A percentile compares a stretch with the other conserved stretches of the same genome.
phyloP scores from a whole-genome alignment of 2,113 vertebrate species.

The Garra rufa region DNA sequence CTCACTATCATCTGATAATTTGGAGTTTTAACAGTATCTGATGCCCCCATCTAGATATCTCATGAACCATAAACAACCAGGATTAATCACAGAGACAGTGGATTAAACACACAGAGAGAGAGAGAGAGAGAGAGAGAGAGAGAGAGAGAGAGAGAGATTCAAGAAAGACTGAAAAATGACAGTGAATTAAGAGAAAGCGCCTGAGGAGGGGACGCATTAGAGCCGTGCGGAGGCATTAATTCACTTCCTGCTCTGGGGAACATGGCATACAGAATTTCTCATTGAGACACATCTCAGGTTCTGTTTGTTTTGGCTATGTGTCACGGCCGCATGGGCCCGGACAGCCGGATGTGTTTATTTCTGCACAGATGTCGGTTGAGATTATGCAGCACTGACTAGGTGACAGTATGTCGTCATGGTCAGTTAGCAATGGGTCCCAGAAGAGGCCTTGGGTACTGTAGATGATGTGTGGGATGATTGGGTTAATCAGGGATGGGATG shows the following conservation, averaged over 20 bases:
- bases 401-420: slow-evolving; percentile 17
- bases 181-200: slow-evolving; percentile 27
- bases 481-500: slow-evolving; percentile 18
- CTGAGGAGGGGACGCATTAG: slow-evolving; percentile 11
- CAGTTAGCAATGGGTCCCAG: not conserved
- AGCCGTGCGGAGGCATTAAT: slow-evolving; percentile 14
- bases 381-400: slow-evolving; percentile 12
- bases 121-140: slow-evolving; percentile 43
- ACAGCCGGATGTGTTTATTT: slow-evolving; percentile 34
- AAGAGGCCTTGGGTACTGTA: slow-evolving; percentile 30
- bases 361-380: not conserved
- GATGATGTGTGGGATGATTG: slow-evolving; percentile 33
- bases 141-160: slow-evolving; percentile 50
- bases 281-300: slow-evolving; percentile 20
- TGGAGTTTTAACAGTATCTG: slow-evolving; percentile 43
- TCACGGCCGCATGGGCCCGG: not conserved
- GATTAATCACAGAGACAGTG: slow-evolving; percentile 59
- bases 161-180: slow-evolving; percentile 46
- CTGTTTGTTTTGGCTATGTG: slow-evolving; percentile 19
- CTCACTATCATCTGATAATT: not conserved
- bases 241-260: slow-evolving; percentile 29
- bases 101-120: slow-evolving; percentile 35
- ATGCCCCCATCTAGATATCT: slow-evolving; percentile 48
- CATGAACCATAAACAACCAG: slow-evolving; percentile 58
- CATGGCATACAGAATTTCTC: slow-evolving; percentile 12